Conservation (phyloP, 1,140 invertebrate species). For the Drosophila sechellia region DNA sequence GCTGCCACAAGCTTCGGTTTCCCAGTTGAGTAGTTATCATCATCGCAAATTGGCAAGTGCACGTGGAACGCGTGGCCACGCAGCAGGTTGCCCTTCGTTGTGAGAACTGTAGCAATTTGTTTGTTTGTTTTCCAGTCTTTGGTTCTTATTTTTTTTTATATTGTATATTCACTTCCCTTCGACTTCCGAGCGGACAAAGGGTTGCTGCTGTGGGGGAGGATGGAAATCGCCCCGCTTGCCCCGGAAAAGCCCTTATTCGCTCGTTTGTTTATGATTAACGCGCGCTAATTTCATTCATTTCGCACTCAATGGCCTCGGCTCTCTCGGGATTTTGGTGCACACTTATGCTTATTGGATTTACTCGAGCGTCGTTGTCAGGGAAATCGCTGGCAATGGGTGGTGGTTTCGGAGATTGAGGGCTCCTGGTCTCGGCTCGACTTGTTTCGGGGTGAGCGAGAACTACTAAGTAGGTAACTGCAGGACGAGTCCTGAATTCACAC, state of each 20-base stretch:
- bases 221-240: conserved; percentile 1
- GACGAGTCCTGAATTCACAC: conserved; percentile 49
- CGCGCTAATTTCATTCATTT: conserved; percentile 81
- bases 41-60: conserved; percentile 73
- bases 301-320: conserved; percentile 51
- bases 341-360: conserved; percentile 76
- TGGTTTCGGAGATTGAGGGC: not conserved
- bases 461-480: conserved; percentile 32
- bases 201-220: conserved; percentile 18
- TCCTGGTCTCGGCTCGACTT: no score
- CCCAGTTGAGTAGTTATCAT: conserved; percentile 65
- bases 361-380: conserved; percentile 15
- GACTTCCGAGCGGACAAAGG: conserved; percentile 19
- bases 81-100: conserved; percentile 63
- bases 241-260: conserved; percentile 8
- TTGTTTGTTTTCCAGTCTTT: conserved; percentile 35
- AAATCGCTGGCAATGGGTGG: not conserved
- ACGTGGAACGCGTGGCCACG: conserved; percentile 55
- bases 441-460: not conserved
- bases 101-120: conserved; percentile 81
- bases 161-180: no score
- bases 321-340: conserved; percentile 57
- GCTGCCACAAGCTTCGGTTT: conserved; percentile 41
- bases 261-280: conserved; percentile 80
- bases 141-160: no score